phyloP scores from a whole-genome alignment of 2,888 invertebrate species.

The Synanthedon vespiformis region DNA sequence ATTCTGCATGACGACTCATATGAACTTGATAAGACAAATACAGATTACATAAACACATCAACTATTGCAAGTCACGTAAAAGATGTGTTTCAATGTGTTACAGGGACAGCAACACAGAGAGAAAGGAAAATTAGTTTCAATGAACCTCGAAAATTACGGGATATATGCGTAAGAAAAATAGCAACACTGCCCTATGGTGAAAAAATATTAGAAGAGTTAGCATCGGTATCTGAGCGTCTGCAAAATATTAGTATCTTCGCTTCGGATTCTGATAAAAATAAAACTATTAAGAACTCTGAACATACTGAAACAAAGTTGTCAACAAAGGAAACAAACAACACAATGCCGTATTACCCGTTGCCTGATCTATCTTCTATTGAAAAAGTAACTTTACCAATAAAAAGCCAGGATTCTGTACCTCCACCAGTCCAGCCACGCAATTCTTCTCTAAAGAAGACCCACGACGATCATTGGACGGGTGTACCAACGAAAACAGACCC shows the following conservation, averaged over 20 bases:
- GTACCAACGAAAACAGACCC: slow-evolving; percentile 72
- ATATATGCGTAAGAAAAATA: slow-evolving; percentile 75
- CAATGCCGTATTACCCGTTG: slow-evolving; percentile 57
- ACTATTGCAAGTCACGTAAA: slow-evolving; percentile 39
- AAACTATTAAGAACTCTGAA: slow-evolving; percentile 6
- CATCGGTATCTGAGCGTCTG: slow-evolving; percentile 71
- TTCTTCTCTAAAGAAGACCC: slow-evolving; percentile 50
- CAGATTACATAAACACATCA: slow-evolving; percentile 18
- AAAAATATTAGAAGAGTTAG: slow-evolving; percentile 76
- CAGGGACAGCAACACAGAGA: slow-evolving; percentile 27
- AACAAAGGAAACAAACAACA: slow-evolving; percentile 9
- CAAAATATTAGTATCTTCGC: slow-evolving; percentile 42
- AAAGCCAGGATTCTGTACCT: slow-evolving; percentile 27
- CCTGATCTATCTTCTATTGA: slow-evolving; percentile 58
- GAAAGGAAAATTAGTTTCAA: slow-evolving; percentile 10
- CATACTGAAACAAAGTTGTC: slow-evolving; percentile 1
- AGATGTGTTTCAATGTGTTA: slow-evolving; percentile 55
- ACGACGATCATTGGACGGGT: slow-evolving; percentile 70
- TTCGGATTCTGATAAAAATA: slow-evolving; percentile 9
- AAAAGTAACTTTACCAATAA: slow-evolving; percentile 37
- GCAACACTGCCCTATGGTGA: slow-evolving; percentile 77
- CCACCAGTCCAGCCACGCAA: slow-evolving; percentile 56
- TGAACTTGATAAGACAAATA: slow-evolving; percentile 20
- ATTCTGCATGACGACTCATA: slow-evolving; percentile 57
- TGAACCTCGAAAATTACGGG: slow-evolving; percentile 67